phyloP scores from a whole-genome alignment of 2,888 invertebrate genomes.

The Scaptomyza caliginosa region DNA sequence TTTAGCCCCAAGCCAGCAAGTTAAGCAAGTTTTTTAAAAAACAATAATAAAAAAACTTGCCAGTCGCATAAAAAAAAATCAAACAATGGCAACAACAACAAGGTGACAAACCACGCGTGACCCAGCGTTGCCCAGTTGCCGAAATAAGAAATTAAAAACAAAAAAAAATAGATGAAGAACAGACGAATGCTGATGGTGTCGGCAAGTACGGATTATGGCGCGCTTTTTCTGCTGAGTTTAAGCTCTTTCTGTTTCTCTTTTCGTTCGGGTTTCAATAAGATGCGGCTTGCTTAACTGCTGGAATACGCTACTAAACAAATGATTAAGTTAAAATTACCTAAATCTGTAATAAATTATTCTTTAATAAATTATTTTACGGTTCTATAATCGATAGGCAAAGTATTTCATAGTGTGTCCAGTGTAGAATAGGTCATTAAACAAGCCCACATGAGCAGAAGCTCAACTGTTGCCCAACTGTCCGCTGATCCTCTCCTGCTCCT shows the following conservation, averaged over 20 bases:
- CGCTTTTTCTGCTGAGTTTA: conserved; percentile 52
- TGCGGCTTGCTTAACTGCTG: conserved; percentile 13
- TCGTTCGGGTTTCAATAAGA: conserved; percentile 10
- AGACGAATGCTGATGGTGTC: conserved; percentile 41
- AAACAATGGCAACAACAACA: conserved; percentile 41
- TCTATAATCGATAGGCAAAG: not conserved
- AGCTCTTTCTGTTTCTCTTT: conserved; percentile 6
- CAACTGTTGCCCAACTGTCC: conserved; percentile 22
- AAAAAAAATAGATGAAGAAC: not conserved
- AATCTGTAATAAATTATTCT: too few species aligned
- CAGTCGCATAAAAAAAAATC: conserved; percentile 21
- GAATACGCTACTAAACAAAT: conserved; percentile 19
- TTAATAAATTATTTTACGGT: too few species aligned
- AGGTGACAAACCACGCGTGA: conserved; percentile 76
- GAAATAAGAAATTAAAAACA: not conserved
- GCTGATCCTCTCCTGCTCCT: not conserved
- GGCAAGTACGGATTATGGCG: conserved; percentile 72
- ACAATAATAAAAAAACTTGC: conserved; percentile 19
- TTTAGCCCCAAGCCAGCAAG: conserved; percentile 62
- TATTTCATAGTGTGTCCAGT: not conserved
- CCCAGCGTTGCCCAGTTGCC: conserved; percentile 21
- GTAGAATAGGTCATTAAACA: conserved; percentile 37
- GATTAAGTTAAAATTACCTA: too few species aligned
- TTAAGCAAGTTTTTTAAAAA: not conserved
- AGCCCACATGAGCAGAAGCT: conserved; percentile 5